Conservation (phyloP, 2,888 invertebrate species). For the Cryptocheilus praepositus region DNA sequence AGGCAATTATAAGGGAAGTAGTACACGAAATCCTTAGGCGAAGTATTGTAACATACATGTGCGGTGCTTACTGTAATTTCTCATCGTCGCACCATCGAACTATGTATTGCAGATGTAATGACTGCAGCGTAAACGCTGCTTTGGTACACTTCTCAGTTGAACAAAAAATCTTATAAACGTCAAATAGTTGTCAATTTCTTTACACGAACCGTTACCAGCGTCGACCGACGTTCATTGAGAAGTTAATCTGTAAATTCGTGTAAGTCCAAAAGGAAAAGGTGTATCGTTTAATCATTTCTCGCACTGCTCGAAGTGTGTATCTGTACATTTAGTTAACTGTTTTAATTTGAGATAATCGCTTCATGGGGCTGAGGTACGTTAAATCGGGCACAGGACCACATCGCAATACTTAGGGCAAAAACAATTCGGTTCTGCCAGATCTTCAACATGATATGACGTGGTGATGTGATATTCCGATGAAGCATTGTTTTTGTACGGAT, state of each 20-base stretch:
- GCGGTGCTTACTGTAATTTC: not conserved
- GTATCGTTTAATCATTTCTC: not conserved
- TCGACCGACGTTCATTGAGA: not conserved
- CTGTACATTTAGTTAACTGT: conserved; percentile 29
- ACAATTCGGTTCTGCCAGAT: not conserved
- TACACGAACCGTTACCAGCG: not conserved
- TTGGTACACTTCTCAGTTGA: conserved; percentile 1
- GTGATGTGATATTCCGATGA: conserved; percentile 20
- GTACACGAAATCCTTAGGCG: conserved; percentile 5
- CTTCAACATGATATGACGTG: not conserved
- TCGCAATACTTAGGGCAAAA: not conserved
- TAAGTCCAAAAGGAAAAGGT: not conserved
- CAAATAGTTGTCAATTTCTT: not conserved
- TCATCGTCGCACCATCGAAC: not conserved
- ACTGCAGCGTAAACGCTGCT: conserved; percentile 4
- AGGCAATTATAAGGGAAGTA: conserved; percentile 2
- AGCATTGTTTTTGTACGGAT: conserved; percentile 48
- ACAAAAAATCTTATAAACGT: not conserved
- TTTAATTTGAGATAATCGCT: conserved; percentile 29
- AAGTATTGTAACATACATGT: conserved; percentile 8
- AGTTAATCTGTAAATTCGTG: not conserved
- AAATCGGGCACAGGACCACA: conserved; percentile 1
- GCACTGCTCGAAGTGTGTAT: conserved; percentile 3
- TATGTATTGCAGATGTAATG: conserved; percentile 2
- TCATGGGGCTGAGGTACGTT: conserved; percentile 32